A percentile compares a stretch with the other conserved stretches of the same genome.
Conservation (phyloP, 2,113 vertebrate genomes). For the Anser cygnoides region DNA sequence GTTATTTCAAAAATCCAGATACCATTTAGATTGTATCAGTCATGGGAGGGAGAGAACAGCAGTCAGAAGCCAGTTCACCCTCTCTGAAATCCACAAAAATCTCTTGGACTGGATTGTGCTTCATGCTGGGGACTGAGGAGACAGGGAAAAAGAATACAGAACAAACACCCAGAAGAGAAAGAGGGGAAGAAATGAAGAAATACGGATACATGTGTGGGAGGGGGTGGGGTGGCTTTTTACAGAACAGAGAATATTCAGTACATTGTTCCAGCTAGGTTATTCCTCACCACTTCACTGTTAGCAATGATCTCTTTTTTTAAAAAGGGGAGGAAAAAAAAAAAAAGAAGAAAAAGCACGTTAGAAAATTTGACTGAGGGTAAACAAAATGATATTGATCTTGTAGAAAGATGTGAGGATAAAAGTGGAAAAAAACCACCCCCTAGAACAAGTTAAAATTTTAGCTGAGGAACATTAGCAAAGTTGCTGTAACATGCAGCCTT, state of each 20-base stretch:
- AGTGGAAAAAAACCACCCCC: not conserved
- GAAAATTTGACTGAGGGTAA: not conserved
- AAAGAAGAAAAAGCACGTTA: not conserved
- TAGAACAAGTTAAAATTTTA: conserved; percentile 10
- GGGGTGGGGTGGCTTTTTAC: not conserved
- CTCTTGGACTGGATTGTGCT: not conserved
- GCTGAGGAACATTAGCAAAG: not conserved
- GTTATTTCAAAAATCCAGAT: not conserved
- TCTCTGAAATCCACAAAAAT: not conserved
- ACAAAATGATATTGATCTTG: not conserved
- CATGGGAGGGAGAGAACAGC: not conserved
- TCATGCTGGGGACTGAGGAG: not conserved
- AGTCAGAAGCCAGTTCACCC: not conserved
- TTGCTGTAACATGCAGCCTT: not conserved
- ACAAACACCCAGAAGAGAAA: not conserved
- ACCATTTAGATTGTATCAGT: not conserved
- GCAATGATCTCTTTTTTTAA: not conserved
- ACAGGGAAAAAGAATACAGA: not conserved
- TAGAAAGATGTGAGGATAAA: not conserved
- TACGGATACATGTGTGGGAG: fast-evolving
- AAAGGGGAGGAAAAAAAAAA: not conserved
- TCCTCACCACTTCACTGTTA: not conserved
- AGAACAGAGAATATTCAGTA: not conserved
- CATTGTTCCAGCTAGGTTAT: not conserved
- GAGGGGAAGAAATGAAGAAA: not conserved